Evolutionary conservation across 2,797 vertebrate species (phyloP), one percentile per base, ranked within the genome.

Genomic region (Sebastes elongatus): DNA sequence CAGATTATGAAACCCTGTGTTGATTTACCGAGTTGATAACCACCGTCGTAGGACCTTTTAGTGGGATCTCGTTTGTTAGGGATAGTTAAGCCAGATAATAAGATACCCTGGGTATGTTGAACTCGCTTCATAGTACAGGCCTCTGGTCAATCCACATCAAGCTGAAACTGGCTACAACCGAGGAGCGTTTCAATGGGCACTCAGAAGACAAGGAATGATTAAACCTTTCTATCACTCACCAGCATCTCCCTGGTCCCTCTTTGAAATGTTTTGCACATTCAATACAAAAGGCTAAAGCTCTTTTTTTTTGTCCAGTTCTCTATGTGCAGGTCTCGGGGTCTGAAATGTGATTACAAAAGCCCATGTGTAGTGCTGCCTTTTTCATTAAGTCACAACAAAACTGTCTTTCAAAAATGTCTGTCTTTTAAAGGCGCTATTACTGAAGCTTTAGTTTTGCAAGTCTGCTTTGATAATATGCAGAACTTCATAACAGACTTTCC

Each of bases 191-290:
- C 52, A 81, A 70, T 49, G 67, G 77, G 49, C 27, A 56, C 42
- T 87, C 14, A 81, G 76, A 82, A 80, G 84, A 90, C 86, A 69
- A 87, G 61, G 20, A 76, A 80, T 65, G 71, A 92, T 84, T 84
- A 77, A 90, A 84, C 57, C 53, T 84, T 85, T 81, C 72, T 67
- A 75, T 88, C 80, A 70, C 65, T 80, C 63, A 81, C 60, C 61
- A 87, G 73, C 68, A 78, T 89, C 78, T 86, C 68, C 27, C 59
- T 59, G 69, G 42, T 76, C 67, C 64, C 49, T 76, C 65, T 64
- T 59, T 78, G 53, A 81, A 81, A 89, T 78, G 71, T 87, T 93
- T 91, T 93, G 87, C 80, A 88, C 88, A 84, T 89, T 88, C 69
- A 88, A 86, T 78, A 84, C 52, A 82, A 83, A 90, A 90, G 74